Evolutionary conservation across 2,888 invertebrate genomes (phyloP).

Genomic region (Dromius quadrimaculatus): DNA sequence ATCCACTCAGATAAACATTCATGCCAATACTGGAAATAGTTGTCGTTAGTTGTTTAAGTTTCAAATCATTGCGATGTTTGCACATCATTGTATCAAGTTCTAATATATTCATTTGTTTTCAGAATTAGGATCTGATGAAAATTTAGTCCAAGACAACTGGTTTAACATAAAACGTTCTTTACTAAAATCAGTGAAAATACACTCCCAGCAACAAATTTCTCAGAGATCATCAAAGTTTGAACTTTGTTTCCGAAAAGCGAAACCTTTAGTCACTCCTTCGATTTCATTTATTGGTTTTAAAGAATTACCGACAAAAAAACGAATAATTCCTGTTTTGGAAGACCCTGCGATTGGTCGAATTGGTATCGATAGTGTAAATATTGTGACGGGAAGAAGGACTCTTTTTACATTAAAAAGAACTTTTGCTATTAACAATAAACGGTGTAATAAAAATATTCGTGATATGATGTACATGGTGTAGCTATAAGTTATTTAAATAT

Average conservation of each 20-base stretch:
- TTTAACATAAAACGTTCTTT: conserved; percentile 39
- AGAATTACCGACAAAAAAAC: conserved; percentile 14
- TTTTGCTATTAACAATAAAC: conserved; percentile 34
- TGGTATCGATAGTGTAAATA: conserved; percentile 29
- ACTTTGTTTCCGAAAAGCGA: conserved; percentile 32
- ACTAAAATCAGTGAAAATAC: conserved; percentile 41
- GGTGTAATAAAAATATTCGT: conserved; percentile 25
- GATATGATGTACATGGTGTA: conserved; percentile 46
- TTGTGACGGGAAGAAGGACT: conserved; percentile 47
- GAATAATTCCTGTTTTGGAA: conserved; percentile 12
- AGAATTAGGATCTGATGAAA: background rate
- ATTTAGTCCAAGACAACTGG: conserved; percentile 25
- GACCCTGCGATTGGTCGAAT: background rate
- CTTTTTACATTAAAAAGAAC: conserved; percentile 37
- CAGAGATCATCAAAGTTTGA: conserved; percentile 31
- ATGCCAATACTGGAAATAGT: background rate
- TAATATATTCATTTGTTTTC: conserved; percentile 1
- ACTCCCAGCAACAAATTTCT: conserved; percentile 36
- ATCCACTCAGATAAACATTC: too few species aligned
- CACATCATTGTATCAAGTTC: background rate
- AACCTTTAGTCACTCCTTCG: conserved; percentile 16
- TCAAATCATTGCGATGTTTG: background rate
- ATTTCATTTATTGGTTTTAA: conserved; percentile 32
- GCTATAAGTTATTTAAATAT: conserved; percentile 23
- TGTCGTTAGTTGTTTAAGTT: too few species aligned